A percentile compares a stretch with the other conserved stretches of the same genome.
Conservation (phyloP, 92 coral and sea anemone genomes). For the Isaurus tuberculatus region DNA sequence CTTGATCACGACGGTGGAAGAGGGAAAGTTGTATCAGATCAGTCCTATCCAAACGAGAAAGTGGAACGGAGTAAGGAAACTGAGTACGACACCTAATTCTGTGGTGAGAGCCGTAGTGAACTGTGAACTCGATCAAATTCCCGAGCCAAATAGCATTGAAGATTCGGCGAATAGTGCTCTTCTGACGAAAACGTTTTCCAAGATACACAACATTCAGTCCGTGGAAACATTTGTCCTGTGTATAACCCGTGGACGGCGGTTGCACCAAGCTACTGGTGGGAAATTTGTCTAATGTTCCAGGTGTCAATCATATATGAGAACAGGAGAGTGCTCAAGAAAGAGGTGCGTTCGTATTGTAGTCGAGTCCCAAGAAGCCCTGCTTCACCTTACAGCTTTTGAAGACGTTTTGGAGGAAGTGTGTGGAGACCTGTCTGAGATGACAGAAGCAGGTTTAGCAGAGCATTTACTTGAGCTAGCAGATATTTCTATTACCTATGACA, state of each 20-base stretch:
- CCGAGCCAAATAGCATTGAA: constrained; percentile 18
- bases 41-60: constrained; percentile 6
- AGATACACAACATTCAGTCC: constrained; percentile 31
- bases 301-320: constrained; percentile 40
- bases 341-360: constrained; percentile 28
- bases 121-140: constrained; percentile 42
- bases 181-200: constrained; percentile 34
- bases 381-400: constrained; percentile 54
- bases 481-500: constrained; percentile 44
- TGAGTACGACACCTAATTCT: constrained; percentile 21
- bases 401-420: constrained; percentile 40
- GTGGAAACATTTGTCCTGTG: constrained; percentile 32
- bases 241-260: constrained; percentile 32
- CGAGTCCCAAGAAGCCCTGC: constrained; percentile 29
- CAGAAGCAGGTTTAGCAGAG: constrained; percentile 42
- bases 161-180: constrained; percentile 26
- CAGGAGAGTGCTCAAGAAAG: constrained; percentile 35
- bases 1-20: neutral
- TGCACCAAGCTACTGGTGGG: constrained; percentile 43
- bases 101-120: constrained; percentile 39
- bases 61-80: neutral
- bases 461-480: constrained; percentile 41
- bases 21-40: constrained; percentile 6
- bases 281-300: constrained; percentile 43
- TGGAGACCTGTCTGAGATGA: constrained; percentile 31